Evolutionary conservation across 2,113 vertebrate genomes (phyloP).

Genomic region (Rafetus swinhoei): DNA sequence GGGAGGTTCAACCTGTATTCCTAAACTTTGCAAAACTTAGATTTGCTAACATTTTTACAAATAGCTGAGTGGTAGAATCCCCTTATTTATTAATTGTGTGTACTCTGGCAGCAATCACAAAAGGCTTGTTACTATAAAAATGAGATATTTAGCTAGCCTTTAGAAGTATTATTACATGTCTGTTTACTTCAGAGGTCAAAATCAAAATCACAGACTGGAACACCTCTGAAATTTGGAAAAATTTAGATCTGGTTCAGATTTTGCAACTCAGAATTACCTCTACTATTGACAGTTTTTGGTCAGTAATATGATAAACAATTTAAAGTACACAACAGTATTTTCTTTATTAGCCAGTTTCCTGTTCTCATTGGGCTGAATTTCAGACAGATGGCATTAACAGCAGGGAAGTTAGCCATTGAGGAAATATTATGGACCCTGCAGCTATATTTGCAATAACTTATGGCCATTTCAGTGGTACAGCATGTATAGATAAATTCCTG

Average conservation of each 20-base stretch:
- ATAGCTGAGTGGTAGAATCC: neutral
- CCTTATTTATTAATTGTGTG: neutral
- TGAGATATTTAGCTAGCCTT: neutral
- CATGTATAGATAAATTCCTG: neutral
- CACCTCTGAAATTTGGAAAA: neutral
- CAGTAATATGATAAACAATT: conserved; percentile 4
- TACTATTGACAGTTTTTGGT: neutral
- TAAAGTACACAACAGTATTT: neutral
- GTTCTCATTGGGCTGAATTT: conserved; percentile 44
- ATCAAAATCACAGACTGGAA: neutral
- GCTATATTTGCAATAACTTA: conserved; percentile 35
- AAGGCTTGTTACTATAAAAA: neutral
- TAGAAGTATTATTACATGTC: neutral
- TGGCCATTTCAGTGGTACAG: conserved; percentile 56
- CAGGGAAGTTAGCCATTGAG: conserved; percentile 46
- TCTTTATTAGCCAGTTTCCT: conserved; percentile 46
- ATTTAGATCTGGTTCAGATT: neutral
- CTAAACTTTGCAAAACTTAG: neutral
- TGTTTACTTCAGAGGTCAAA: neutral
- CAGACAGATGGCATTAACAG: conserved; percentile 60
- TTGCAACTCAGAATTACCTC: neutral
- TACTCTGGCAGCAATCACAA: neutral
- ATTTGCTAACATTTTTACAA: neutral
- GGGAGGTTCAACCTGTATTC: neutral
- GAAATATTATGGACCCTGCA: neutral